phyloP scores from a whole-genome alignment of 2,888 invertebrate species.

The Idaea straminata region DNA sequence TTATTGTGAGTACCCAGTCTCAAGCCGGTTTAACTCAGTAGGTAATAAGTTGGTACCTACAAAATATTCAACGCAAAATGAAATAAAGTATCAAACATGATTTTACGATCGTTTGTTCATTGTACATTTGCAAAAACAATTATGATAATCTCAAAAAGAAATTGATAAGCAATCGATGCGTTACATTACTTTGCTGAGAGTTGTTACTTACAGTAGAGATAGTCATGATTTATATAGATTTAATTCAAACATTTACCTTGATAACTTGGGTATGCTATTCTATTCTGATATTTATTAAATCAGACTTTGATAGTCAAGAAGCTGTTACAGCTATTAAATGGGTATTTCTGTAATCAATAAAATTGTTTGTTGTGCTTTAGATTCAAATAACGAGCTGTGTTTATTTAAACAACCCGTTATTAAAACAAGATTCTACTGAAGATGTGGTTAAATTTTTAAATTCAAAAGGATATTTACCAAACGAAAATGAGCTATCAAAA shows the following conservation, averaged over 20 bases:
- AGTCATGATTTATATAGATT: slow-evolving; percentile 26
- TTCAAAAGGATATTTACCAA: slow-evolving; percentile 56
- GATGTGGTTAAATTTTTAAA: slow-evolving; percentile 52
- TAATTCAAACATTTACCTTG: not conserved
- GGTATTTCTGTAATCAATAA: not conserved
- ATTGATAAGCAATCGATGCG: slow-evolving; percentile 42
- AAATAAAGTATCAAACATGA: slow-evolving; percentile 15
- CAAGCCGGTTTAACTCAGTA: not conserved
- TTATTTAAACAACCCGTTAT: not conserved
- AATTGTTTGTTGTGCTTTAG: not conserved
- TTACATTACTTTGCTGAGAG: slow-evolving; percentile 45
- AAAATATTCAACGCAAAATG: not conserved
- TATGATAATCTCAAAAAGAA: slow-evolving; percentile 40
- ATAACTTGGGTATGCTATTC: slow-evolving; percentile 31
- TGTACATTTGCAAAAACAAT: slow-evolving; percentile 53
- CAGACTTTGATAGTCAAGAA: not conserved
- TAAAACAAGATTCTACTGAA: slow-evolving; percentile 36
- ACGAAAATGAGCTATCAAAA: slow-evolving; percentile 53
- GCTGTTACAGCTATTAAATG: not conserved
- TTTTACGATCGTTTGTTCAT: slow-evolving; percentile 66
- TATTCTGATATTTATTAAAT: not conserved
- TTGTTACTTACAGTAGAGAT: slow-evolving; percentile 18
- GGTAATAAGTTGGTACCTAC: not conserved
- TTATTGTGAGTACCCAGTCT: too few relatives aligned
- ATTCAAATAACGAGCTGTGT: not conserved